These are phyloP conservation scores for Callipepla californica DNA, from an alignment of 2,113 vertebrate genomes.

Conservation along the genomic window DNA sequence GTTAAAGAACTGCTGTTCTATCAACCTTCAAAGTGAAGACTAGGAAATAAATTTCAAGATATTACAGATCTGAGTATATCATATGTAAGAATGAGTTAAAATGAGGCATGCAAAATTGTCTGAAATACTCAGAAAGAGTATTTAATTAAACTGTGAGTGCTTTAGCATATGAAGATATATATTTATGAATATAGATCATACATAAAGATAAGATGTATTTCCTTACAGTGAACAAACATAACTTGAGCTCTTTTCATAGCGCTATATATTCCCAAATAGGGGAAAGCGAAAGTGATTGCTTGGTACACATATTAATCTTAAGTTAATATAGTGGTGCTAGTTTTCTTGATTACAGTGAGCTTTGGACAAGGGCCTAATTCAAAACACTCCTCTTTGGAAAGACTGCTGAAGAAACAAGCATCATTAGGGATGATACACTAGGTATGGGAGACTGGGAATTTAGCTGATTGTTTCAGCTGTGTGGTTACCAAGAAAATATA, in stretches of 20 bases:
- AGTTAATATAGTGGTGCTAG: not conserved
- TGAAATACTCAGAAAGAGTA: not conserved
- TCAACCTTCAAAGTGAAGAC: not conserved
- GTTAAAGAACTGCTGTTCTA: not conserved
- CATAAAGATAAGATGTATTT: not conserved
- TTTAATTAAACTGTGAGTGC: not conserved
- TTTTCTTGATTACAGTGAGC: constrained; percentile 11
- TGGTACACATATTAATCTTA: not conserved
- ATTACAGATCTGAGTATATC: not conserved
- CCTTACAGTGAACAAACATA: not conserved
- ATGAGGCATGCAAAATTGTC: not conserved
- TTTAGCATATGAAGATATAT: not conserved
- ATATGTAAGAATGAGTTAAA: not conserved
- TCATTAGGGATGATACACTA: constrained; percentile 63
- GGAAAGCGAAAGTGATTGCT: not conserved
- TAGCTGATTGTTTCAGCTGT: constrained; percentile 34
- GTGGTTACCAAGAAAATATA: constrained; percentile 45
- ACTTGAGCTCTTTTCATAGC: not conserved
- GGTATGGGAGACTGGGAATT: constrained; percentile 59
- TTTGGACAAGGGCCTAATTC: constrained; percentile 36
- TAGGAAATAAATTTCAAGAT: not conserved
- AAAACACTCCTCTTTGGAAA: constrained; percentile 33
- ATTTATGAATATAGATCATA: not conserved
- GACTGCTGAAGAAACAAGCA: constrained; percentile 46
- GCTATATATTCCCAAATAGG: not conserved